Evolutionary conservation across 2,888 invertebrate species (phyloP).

Genomic region (Platypus cylindrus): DNA sequence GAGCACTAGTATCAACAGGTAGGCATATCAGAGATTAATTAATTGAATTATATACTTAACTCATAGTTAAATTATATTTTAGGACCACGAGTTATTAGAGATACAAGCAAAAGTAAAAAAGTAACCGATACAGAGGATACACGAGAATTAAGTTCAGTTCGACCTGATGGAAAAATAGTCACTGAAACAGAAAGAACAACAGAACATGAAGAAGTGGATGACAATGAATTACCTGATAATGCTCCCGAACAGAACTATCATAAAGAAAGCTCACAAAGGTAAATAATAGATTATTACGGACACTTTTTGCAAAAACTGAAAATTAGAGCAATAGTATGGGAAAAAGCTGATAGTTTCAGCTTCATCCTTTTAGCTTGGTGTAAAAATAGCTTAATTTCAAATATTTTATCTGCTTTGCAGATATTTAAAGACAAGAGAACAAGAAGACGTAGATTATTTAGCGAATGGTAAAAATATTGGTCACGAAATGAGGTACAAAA

Average conservation of each 20-base stretch:
- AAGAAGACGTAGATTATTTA: conserved; percentile 72
- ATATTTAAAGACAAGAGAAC: conserved; percentile 61
- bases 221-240: conserved; percentile 62
- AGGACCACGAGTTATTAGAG: conserved; percentile 55
- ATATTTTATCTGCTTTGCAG: conserved; percentile 17
- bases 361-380: too few species aligned
- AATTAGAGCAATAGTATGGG: background rate
- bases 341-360: background rate
- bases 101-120: conserved; percentile 63
- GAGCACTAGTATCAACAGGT: conserved; percentile 51
- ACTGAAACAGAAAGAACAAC: conserved; percentile 74
- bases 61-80: conserved; percentile 2
- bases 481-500: conserved; percentile 69
- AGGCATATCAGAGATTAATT: conserved; percentile 1
- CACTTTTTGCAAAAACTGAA: too few species aligned
- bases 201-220: conserved; percentile 72
- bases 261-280: conserved; percentile 37
- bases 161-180: conserved; percentile 71
- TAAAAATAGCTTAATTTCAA: too few species aligned
- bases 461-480: conserved; percentile 70
- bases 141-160: conserved; percentile 60
- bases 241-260: conserved; percentile 37
- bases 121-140: conserved; percentile 80
- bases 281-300: conserved; percentile 15
- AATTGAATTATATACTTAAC: background rate